A percentile compares a stretch with the other conserved stretches of the same genome.
phyloP scores from a whole-genome alignment of 2,888 invertebrate genomes.

The Desoria tigrina region DNA sequence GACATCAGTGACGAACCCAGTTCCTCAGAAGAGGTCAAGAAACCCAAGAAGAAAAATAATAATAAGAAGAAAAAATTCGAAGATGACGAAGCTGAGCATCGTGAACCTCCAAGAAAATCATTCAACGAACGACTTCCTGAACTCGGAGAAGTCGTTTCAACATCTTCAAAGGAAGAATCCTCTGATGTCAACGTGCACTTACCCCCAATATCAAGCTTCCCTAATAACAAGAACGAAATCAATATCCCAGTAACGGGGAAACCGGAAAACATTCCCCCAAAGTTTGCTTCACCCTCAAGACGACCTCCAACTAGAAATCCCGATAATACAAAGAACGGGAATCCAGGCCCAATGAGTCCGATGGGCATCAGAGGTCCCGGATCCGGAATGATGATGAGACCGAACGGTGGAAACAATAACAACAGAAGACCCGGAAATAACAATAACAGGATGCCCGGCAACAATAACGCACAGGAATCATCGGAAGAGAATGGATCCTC shows the following conservation, averaged over 20 bases:
- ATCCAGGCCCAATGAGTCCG: not conserved
- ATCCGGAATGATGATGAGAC: not conserved
- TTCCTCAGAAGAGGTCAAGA: constrained; percentile 28
- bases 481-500: constrained; percentile 18
- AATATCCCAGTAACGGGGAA: constrained; percentile 14
- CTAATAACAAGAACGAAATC: constrained; percentile 6
- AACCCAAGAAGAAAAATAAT: constrained; percentile 14
- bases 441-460: not conserved
- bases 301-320: not conserved
- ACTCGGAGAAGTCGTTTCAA: constrained; percentile 8
- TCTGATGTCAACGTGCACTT: no score
- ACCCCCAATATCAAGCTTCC: not conserved
- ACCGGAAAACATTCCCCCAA: no score
- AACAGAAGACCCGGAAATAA: not conserved
- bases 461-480: constrained; percentile 7
- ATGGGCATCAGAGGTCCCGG: not conserved
- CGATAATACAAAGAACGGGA: not conserved
- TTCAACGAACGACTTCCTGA: not conserved
- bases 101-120: constrained; percentile 1
- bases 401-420: not conserved
- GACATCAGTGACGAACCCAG: constrained; percentile 22
- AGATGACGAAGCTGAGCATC: constrained; percentile 32
- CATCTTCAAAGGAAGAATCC: not conserved
- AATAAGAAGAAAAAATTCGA: constrained; percentile 29
- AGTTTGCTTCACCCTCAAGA: not conserved